Evolutionary conservation across 2,113 vertebrate genomes (phyloP), one percentile per base, ranked within the genome.

Genomic region (Crotalus helleri): DNA sequence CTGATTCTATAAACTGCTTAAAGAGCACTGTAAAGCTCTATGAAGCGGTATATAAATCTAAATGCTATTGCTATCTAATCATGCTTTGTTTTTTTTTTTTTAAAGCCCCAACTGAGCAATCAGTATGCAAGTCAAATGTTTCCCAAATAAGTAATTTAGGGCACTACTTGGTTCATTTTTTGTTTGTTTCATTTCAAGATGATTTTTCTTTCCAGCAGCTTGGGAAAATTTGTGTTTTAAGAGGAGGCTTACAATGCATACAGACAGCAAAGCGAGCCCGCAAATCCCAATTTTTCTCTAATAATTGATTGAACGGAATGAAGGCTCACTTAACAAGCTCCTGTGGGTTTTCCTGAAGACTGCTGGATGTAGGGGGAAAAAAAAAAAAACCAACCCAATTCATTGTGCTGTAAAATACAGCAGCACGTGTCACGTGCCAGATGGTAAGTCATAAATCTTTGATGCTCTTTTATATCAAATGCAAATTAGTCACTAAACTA

Each of bases 401-500:
- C 13, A 3, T 59, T 3, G 1, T 44, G 24, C 94, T 86, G 69
- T 93, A 91, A 95, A 94, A 89, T 88, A 94, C 92, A 23, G 94
- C 46, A 86, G 85, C 88, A 54, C 95, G 95, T 96, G 95, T 97
- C 96, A 96, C 88, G 91, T 94, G 93, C 91, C 93, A 97, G 95
- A 93, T 58, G 93, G 92, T 19, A 90, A 86, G 92, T 88, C 94
- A 88, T 94, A 95, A 95, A 94, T 96, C 92, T 95, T 91, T 96
- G 95, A 97, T 94, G 64, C 64, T 69, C 64, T 69, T 69, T 69
- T 33, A 33, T n/a, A 69, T 69, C 64, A n/a, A 97, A 95, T 94
- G 87, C 92, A 96, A 97, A 97, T 97, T 96, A 97, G 94, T 96
- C 91, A 94, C 90, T 93, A 96, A 95, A 95, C 93, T 95, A 96